Conservation (phyloP, 2,797 vertebrate species). For the Phyllotis vaccarum region DNA sequence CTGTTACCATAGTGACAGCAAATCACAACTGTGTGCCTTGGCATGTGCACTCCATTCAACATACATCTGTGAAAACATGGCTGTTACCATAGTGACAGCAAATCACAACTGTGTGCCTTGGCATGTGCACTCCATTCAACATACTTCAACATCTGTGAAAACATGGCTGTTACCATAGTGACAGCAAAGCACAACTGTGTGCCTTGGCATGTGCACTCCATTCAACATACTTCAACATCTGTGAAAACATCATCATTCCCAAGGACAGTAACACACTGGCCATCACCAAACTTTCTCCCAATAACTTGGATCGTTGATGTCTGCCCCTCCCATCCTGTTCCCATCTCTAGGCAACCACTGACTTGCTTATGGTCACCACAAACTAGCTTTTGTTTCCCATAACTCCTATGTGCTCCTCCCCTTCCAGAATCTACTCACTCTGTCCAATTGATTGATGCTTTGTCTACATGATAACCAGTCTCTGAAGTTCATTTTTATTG, state of each 20-base stretch:
- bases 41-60: neutral
- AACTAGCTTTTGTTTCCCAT: neutral
- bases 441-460: neutral
- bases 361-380: neutral
- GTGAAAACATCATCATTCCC: too few relatives aligned
- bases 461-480: neutral
- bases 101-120: neutral
- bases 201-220: neutral
- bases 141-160: too few relatives aligned
- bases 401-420: too few relatives aligned
- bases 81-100: neutral
- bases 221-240: too few relatives aligned
- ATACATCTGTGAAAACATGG: too few relatives aligned
- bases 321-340: neutral
- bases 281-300: neutral
- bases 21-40: neutral
- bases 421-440: neutral
- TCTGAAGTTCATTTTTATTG: neutral
- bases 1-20: neutral
- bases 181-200: neutral
- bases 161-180: neutral
- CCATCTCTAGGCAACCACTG: neutral
- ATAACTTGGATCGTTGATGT: neutral
- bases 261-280: too few relatives aligned
- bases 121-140: neutral